A percentile compares a stretch with the other conserved stretches of the same genome.
phyloP scores from a whole-genome alignment of 37 sponge, comb jelly and placozoan species.

The Agelas oroides region DNA sequence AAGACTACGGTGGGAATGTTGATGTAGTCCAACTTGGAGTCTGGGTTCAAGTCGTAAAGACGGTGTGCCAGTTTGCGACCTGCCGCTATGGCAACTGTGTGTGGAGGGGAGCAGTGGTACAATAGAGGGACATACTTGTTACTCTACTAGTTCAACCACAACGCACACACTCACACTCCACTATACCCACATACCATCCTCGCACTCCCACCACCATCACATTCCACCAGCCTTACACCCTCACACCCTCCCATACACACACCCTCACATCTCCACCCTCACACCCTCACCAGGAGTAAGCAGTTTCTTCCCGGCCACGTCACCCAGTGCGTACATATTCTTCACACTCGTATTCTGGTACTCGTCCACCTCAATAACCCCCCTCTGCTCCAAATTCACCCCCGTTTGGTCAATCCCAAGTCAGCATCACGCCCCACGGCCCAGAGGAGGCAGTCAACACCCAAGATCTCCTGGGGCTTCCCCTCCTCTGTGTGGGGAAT shows the following conservation, averaged over 20 bases:
- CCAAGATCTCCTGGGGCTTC: slow-evolving; percentile 36
- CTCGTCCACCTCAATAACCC: slow-evolving; percentile 87
- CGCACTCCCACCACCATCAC: no score
- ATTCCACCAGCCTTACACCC: no score
- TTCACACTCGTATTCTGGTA: slow-evolving; percentile 83
- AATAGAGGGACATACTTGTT: no score
- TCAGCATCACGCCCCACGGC: slow-evolving; percentile 91
- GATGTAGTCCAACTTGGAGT: slow-evolving; percentile 78
- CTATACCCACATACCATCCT: no score
- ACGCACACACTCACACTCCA: no score
- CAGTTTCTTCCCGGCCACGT: slow-evolving; percentile 89
- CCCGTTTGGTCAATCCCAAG: slow-evolving; percentile 78
- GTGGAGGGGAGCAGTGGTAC: neutral
- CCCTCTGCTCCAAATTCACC: slow-evolving; percentile 66
- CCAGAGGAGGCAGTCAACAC: slow-evolving; percentile 79
- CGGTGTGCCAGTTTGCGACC: slow-evolving; percentile 93
- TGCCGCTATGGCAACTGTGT: slow-evolving; percentile 96
- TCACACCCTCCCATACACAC: no score
- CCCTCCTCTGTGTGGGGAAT: slow-evolving; percentile 37
- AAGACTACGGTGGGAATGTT: slow-evolving; percentile 97
- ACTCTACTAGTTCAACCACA: no score
- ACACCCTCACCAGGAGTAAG: slow-evolving; percentile 92
- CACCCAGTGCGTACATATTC: slow-evolving; percentile 91
- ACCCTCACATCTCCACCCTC: no score
- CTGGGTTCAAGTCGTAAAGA: slow-evolving; percentile 78